These are phyloP conservation scores for Drosophila bunnanda DNA, from an alignment of 2,888 invertebrate species.

Conservation along the genomic window DNA sequence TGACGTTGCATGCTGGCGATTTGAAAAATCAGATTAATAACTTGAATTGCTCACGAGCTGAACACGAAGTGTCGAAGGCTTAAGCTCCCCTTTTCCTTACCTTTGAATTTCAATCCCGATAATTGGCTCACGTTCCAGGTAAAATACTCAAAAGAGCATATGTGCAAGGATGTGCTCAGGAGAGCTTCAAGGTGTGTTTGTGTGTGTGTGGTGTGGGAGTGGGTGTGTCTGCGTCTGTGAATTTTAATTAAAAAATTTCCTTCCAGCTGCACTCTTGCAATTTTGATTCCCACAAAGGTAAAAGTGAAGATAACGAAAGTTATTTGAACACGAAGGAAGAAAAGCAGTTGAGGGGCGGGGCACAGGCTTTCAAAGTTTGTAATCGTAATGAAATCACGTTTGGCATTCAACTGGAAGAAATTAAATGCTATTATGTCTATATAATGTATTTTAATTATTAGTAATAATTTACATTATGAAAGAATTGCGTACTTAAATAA, in stretches of 20 bases:
- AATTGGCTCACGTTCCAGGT: slow-evolving; percentile 81
- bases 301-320: slow-evolving; percentile 58
- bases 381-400: slow-evolving; percentile 48
- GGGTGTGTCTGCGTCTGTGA: slow-evolving; percentile 54
- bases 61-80: slow-evolving; percentile 35
- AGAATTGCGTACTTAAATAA: too few relatives aligned
- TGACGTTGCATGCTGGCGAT: slow-evolving; percentile 75
- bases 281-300: slow-evolving; percentile 60
- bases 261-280: slow-evolving; percentile 44
- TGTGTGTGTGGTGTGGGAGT: slow-evolving; percentile 15
- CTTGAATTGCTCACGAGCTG: slow-evolving; percentile 62
- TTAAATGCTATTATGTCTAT: background rate
- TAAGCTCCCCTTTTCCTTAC: slow-evolving; percentile 25
- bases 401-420: slow-evolving; percentile 18
- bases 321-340: slow-evolving; percentile 36
- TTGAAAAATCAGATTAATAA: slow-evolving; percentile 78
- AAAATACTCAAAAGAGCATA: slow-evolving; percentile 70
- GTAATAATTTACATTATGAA: too few relatives aligned
- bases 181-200: slow-evolving; percentile 19
- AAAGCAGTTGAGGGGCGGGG: slow-evolving; percentile 4
- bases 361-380: slow-evolving; percentile 6
- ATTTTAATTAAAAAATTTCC: slow-evolving; percentile 59
- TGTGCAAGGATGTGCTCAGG: slow-evolving; percentile 50
- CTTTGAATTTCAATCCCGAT: slow-evolving; percentile 51
- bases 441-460: background rate